Base-by-base conservation (phyloP, 2,797 vertebrate species). In the Cynopterus sphinx region DNA sequence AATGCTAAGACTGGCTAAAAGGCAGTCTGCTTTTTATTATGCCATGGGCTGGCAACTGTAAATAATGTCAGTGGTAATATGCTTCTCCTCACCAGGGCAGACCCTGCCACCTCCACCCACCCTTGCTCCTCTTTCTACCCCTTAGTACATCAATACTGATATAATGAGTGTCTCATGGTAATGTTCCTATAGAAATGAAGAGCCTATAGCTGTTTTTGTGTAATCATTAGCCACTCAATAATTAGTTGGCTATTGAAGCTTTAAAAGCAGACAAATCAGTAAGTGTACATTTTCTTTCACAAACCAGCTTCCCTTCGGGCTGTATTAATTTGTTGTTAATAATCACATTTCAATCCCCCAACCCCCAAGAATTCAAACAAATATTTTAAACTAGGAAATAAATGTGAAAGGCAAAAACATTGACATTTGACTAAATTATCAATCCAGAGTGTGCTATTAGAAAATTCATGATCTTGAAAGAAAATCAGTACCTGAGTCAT, bases 351-450 rank as follows among this genome's bases (percentile, higher is more conserved):
- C 74, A 1, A 41, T 63, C 8, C 3, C 11, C 4, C 6, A 13
- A n/a, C 49, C 31, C 17, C 24, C 11, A 26, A 41, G 57, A 74
- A 92, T 68, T 70, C 28, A 94, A 88, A n/a, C n/a, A 68, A 43
- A 83, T 92, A 83, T 93, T 92, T 93, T 75, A 93, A 97, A 87
- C 41, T 68, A 93, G 63, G 86, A 75, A 92, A 91, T 90, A 79
- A 95, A 91, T 77, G 24, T 63, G 67, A 91, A 75, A 90, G 41
- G 59, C 49, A 84, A 82, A 94, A 65, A 31, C 59, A 87, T 55
- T 95, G 84, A 67, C 84, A 89, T 94, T 96, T 97, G 90, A 53
- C 59, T 96, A 94, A 97, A 96, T 97, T 97, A 95, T 59, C 95
- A 96, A 93, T 83, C 91, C 90, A 78, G 43, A 96, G 92, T n/a